phyloP scores from a whole-genome alignment of 1,140 invertebrate species.

The Drosophila busckii region DNA sequence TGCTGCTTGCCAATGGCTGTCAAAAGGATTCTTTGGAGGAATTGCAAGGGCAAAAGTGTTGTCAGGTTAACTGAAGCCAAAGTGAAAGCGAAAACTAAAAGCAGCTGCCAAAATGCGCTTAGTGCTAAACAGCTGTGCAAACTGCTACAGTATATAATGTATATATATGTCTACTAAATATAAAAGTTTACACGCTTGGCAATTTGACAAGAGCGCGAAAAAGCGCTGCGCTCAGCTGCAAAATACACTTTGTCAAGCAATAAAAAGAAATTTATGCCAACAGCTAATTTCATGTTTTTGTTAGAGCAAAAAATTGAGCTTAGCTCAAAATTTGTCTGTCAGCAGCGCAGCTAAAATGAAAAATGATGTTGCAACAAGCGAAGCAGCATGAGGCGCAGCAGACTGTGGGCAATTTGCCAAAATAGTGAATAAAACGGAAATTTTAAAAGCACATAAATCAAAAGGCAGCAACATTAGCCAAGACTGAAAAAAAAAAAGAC shows the following conservation, averaged over 20 bases:
- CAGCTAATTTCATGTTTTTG: too few relatives aligned
- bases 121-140: constrained; percentile 51
- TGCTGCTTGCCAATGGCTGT: too few relatives aligned
- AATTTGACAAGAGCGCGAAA: constrained; percentile 61
- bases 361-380: constrained; percentile 7
- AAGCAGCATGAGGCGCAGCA: not conserved
- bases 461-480: constrained; percentile 20
- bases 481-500: too few relatives aligned
- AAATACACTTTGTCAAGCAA: too few relatives aligned
- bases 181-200: constrained; percentile 56
- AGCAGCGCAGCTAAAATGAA: too few relatives aligned
- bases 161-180: too few relatives aligned
- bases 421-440: constrained; percentile 35
- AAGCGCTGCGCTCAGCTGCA: constrained; percentile 27
- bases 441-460: constrained; percentile 71
- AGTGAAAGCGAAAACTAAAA: constrained; percentile 27
- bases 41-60: constrained; percentile 8
- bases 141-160: constrained; percentile 1
- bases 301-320: too few relatives aligned
- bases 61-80: constrained; percentile 42
- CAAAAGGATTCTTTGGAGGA: too few relatives aligned
- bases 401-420: constrained; percentile 24
- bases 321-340: too few relatives aligned
- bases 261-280: too few relatives aligned
- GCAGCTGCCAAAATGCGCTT: constrained; percentile 41